A percentile compares a stretch with the other conserved stretches of the same genome.
Conservation (phyloP, 2,797 vertebrate species). For the Gambelia wislizenii region DNA sequence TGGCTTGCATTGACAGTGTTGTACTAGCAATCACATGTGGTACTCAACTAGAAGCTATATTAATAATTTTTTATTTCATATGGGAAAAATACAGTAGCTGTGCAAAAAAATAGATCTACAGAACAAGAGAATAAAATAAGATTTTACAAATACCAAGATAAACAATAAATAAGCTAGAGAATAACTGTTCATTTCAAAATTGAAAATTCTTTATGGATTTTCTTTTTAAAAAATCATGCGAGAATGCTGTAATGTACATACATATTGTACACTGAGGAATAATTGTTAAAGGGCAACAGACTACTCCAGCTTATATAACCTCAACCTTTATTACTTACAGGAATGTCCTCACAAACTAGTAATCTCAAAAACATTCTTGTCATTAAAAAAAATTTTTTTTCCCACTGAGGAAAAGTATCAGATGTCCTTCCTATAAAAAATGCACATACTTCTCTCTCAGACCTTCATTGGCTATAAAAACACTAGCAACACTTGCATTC, state of each 20-base stretch:
- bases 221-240: slow-evolving; percentile 78
- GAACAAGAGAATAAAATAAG: slow-evolving; percentile 84
- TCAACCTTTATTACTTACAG: slow-evolving; percentile 76
- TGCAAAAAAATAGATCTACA: slow-evolving; percentile 98
- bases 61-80: slow-evolving; percentile 81
- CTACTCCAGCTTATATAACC: slow-evolving; percentile 75
- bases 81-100: slow-evolving; percentile 92
- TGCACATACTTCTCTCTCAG: slow-evolving; percentile 45
- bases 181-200: slow-evolving; percentile 77
- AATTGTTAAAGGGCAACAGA: slow-evolving; percentile 45
- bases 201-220: slow-evolving; percentile 81
- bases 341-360: slow-evolving; percentile 57
- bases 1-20: background rate
- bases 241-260: slow-evolving; percentile 83
- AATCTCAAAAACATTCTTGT: slow-evolving; percentile 60
- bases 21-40: background rate
- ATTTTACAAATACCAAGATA: slow-evolving; percentile 92
- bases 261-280: slow-evolving; percentile 80
- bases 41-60: slow-evolving; percentile 66
- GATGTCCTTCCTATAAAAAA: slow-evolving; percentile 54
- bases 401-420: slow-evolving; percentile 61
- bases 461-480: slow-evolving; percentile 62
- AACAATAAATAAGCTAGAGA: slow-evolving; percentile 97
- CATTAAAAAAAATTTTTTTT: slow-evolving; percentile 58
- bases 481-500: slow-evolving; percentile 60